phyloP scores from a whole-genome alignment of 2,113 vertebrate genomes.

The Gambusia affinis region DNA sequence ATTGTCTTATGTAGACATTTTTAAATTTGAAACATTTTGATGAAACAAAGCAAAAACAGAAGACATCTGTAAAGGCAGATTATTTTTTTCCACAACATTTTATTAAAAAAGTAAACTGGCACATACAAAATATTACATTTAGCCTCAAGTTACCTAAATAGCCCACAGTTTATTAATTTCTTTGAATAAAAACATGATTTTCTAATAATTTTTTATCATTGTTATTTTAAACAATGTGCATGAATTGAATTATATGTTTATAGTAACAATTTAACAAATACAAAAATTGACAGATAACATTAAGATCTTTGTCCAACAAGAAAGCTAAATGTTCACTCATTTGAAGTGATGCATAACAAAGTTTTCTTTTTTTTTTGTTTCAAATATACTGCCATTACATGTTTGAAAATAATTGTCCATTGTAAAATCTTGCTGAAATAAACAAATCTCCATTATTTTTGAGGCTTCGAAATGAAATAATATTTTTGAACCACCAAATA shows the following conservation, averaged over 20 bases:
- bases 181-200: too few relatives aligned
- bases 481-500: not conserved
- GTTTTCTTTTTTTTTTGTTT: too few relatives aligned
- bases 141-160: too few relatives aligned
- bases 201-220: not conserved
- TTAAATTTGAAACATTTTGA: too few relatives aligned
- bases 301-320: not conserved
- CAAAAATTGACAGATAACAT: not conserved
- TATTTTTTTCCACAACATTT: too few relatives aligned
- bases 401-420: not conserved
- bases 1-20: too few relatives aligned
- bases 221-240: not conserved
- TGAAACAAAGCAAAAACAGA: too few relatives aligned
- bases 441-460: not conserved
- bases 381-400: not conserved
- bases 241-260: too few relatives aligned
- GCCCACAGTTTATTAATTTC: too few relatives aligned
- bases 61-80: too few relatives aligned
- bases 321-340: not conserved
- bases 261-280: not conserved
- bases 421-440: not conserved
- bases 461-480: not conserved
- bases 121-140: too few relatives aligned
- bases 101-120: too few relatives aligned
- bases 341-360: not conserved